A percentile compares a stretch with the other conserved stretches of the same genome.
Conservation (phyloP, 2,888 invertebrate species). For the Capitulum mitella region DNA sequence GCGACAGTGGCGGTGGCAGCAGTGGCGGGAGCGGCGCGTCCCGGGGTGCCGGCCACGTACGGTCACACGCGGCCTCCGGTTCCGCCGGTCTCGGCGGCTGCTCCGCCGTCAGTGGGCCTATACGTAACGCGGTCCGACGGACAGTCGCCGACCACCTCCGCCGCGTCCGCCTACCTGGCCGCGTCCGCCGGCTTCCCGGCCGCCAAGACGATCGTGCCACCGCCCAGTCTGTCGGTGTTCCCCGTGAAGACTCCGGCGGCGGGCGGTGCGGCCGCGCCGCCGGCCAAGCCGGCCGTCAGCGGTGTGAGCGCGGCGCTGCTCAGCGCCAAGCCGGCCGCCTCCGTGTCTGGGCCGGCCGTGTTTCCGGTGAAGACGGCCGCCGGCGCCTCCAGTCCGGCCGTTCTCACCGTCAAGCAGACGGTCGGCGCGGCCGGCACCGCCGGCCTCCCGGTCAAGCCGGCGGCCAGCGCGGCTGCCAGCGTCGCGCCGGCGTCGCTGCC, state of each 20-base stretch:
- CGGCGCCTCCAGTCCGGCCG: background rate
- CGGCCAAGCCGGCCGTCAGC: background rate
- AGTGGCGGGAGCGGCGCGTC: background rate
- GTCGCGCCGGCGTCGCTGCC: background rate
- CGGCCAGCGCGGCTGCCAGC: background rate
- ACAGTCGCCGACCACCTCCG: conserved; percentile 24
- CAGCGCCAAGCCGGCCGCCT: conserved; percentile 23
- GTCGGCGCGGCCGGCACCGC: background rate
- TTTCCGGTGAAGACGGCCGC: background rate
- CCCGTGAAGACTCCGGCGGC: background rate
- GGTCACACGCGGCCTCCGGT: background rate
- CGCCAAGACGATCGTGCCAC: conserved; percentile 27
- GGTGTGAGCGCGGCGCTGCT: background rate
- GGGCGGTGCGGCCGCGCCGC: background rate
- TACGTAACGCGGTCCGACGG: conserved; percentile 27
- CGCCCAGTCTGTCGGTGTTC: background rate
- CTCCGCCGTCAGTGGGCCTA: background rate
- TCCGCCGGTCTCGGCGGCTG: background rate
- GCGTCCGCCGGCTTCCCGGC: conserved; percentile 28
- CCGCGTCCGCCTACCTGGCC: conserved; percentile 30
- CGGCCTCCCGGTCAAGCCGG: background rate
- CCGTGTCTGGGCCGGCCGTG: conserved; percentile 30
- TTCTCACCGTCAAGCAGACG: background rate
- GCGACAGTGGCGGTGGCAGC: background rate
- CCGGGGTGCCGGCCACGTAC: conserved; percentile 24